Conservation (phyloP, 2,888 invertebrate genomes). For the Drosophila leonis region DNA sequence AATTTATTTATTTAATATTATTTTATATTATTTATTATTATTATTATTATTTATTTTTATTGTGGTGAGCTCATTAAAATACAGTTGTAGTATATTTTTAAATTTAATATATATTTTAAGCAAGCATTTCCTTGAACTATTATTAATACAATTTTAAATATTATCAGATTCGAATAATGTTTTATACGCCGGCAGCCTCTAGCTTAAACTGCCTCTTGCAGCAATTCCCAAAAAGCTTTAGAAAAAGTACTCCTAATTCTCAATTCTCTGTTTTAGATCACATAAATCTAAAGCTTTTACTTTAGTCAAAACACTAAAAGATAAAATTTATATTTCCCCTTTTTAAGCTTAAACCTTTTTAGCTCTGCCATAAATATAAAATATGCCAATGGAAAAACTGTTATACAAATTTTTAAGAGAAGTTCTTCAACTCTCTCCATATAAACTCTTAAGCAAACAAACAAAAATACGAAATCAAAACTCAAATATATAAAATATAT, state of each 20-base stretch:
- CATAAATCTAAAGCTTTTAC: neutral
- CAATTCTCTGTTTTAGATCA: neutral
- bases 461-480: neutral
- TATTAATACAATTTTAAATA: neutral
- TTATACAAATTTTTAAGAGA: slow-evolving; percentile 22
- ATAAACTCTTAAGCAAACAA: neutral
- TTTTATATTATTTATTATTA: too few relatives aligned
- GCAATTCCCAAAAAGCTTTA: neutral
- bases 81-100: neutral
- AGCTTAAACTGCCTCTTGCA: too few relatives aligned
- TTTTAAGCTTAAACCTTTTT: neutral
- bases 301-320: neutral
- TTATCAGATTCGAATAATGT: too few relatives aligned
- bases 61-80: too few relatives aligned
- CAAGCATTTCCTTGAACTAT: neutral
- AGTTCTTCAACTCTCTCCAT: neutral
- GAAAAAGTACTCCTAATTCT: neutral
- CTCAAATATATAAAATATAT: neutral
- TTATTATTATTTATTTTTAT: too few relatives aligned
- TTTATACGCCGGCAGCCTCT: neutral
- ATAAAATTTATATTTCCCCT: neutral
- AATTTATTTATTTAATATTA: too few relatives aligned
- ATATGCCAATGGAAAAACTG: slow-evolving; percentile 11
- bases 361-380: neutral
- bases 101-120: neutral